A percentile compares a stretch with the other conserved stretches of the same genome.
phyloP scores from a whole-genome alignment of 2,888 invertebrate species.

The Acleris literana region DNA sequence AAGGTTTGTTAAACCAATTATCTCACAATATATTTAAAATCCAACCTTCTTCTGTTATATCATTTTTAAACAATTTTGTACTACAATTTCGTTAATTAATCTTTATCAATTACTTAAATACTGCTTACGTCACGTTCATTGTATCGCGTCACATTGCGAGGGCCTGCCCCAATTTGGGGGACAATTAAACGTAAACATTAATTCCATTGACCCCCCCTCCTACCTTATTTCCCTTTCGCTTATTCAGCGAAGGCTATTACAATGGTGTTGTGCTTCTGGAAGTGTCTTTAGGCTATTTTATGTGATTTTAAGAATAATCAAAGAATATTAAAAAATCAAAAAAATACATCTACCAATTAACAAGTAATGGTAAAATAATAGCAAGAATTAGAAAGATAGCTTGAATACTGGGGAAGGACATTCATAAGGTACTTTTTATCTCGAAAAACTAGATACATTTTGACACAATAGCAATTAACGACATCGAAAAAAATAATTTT shows the following conservation, averaged over 20 bases:
- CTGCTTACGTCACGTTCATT: conserved; percentile 37
- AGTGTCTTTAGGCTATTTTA: conserved; percentile 35
- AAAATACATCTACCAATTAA: too few species aligned
- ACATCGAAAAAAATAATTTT: too few species aligned
- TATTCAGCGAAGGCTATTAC: conserved; percentile 69
- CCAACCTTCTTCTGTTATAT: too few species aligned
- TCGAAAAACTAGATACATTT: neutral
- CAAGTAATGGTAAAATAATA: too few species aligned
- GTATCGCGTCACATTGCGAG: conserved; percentile 54
- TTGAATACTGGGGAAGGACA: too few species aligned
- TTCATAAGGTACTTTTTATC: neutral
- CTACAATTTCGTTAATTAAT: conserved; percentile 18
- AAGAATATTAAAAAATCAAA: neutral
- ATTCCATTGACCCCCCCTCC: conserved; percentile 72
- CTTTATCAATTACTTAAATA: conserved; percentile 32
- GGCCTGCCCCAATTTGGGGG: conserved; percentile 68
- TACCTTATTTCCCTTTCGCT: conserved; percentile 80
- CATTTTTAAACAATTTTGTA: too few species aligned
- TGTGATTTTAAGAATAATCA: too few species aligned
- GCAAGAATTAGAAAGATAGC: neutral
- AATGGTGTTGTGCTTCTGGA: conserved; percentile 49
- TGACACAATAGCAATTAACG: too few species aligned
- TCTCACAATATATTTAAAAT: too few species aligned
- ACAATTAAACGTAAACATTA: conserved; percentile 82
- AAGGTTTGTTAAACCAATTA: too few species aligned